A percentile compares a stretch with the other conserved stretches of the same genome.
Conservation (phyloP, 2,888 invertebrate genomes). For the Cyaniris semiargus region DNA sequence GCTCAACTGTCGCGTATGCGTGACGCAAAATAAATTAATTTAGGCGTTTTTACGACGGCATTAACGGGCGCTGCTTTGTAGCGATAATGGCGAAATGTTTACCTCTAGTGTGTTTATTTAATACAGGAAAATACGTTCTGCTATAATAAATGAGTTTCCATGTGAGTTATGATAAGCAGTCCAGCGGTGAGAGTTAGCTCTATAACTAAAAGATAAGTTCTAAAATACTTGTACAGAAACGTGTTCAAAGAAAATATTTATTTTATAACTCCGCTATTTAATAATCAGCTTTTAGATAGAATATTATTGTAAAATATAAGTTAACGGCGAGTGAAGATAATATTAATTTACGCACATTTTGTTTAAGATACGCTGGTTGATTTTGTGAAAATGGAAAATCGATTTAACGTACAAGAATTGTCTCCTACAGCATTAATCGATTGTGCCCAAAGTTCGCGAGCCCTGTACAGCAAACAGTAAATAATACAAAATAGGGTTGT, state of each 20-base stretch:
- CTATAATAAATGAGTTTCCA: background rate
- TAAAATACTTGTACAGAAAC: no score
- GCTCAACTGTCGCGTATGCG: conserved; percentile 18
- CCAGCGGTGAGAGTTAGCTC: background rate
- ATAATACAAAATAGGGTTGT: background rate
- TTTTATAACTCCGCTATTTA: no score
- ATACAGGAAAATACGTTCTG: background rate
- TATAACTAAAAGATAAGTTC: background rate
- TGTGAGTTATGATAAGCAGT: background rate
- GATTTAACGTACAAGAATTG: no score
- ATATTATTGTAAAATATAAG: no score
- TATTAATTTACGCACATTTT: no score
- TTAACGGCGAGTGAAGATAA: no score
- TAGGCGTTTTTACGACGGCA: conserved; percentile 19
- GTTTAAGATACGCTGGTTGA: no score
- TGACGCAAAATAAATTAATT: conserved; percentile 21
- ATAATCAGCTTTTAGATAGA: no score
- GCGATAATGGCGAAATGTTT: conserved; percentile 25
- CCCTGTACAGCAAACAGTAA: background rate
- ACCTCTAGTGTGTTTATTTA: conserved; percentile 9
- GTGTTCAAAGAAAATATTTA: no score
- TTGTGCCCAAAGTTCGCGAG: background rate
- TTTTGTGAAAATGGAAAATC: no score
- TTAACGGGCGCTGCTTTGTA: conserved; percentile 10
- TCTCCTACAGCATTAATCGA: no score